phyloP scores from a whole-genome alignment of 2,888 invertebrate species.

The Notodonta dromedarius region DNA sequence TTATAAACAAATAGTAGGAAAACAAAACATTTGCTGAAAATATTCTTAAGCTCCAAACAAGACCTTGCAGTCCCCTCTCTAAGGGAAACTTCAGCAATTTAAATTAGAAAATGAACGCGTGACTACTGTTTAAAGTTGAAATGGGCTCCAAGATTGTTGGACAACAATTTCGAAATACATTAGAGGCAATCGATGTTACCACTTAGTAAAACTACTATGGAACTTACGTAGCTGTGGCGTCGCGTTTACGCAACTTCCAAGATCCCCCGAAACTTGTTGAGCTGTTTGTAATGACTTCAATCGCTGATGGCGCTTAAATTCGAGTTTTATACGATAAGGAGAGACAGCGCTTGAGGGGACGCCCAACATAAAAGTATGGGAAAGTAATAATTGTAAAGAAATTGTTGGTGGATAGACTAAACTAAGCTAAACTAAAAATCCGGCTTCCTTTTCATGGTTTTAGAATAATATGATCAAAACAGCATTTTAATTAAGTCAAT shows the following conservation, averaged over 20 bases:
- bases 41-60: neutral
- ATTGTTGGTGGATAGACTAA: no score
- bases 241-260: constrained; percentile 42
- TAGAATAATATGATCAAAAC: no score
- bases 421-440: no score
- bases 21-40: neutral
- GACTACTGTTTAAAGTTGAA: constrained; percentile 35
- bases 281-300: constrained; percentile 59
- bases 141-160: constrained; percentile 41
- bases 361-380: no score
- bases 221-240: constrained; percentile 38
- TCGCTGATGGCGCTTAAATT: constrained; percentile 43
- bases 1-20: no score
- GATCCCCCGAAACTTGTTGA: constrained; percentile 38
- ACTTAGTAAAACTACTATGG: constrained; percentile 44
- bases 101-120: constrained; percentile 38
- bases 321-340: constrained; percentile 34
- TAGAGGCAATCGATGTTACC: constrained; percentile 48
- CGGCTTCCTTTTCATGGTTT: no score
- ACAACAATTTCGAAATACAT: constrained; percentile 44
- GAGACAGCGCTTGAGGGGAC: neutral
- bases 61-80: constrained; percentile 9
- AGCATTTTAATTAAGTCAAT: no score
- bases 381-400: no score
- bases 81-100: constrained; percentile 31